Base-by-base conservation (phyloP, 1,140 invertebrate genomes). In the Gonioctena quinquepunctata region DNA sequence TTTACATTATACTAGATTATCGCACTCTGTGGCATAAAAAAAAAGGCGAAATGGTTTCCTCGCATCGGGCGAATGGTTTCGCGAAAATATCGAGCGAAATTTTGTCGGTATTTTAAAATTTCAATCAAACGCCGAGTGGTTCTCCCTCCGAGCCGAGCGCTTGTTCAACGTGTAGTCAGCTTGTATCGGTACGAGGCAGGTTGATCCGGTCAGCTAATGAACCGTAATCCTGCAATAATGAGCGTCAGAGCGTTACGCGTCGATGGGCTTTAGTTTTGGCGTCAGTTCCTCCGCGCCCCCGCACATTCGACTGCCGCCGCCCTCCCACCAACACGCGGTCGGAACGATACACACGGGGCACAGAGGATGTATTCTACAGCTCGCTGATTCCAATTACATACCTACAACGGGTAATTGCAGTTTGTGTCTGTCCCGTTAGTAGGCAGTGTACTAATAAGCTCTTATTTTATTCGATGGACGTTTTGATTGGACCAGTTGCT, bases 191-290 rank as follows among this genome's bases (percentile, higher is more conserved):
- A 57, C 59, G 67, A 65, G 42, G 65, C 72, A 76, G 65, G 69
- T 73, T 80, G 76, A 76, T 78, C 76, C 78, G 77, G 75, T 75
- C 77, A 79, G 83, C 84, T 85, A 85, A 86, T 85, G 84, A 86
- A 85, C 81, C 79, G 82, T 85, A 86, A 86, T 86, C 84, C 83
- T 76, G 79, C 82, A 82, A 83, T 85, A 86, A 86, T 82, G 85
- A 85, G 81, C 74, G 66, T 68, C 60, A 63, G 68, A 69, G 68
- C 50, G 49, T 25, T 71, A 77, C 75, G 76, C 77, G 73, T 77
- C 72, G 75, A 77, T 78, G 67, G 71, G 73, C 70, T 79, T 77
- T 70, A 74, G 73, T 71, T 77, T 75, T 72, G 74, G 72, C 68
- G 71, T 75, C 69, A 65, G 71, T 66, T 72, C 59, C 50, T 70